Percentiles rank a stretch among this genome's conserved stretches.
Evolutionary conservation across 1,140 invertebrate species (phyloP).

Genomic region (Schmidtea mediterranea): DNA sequence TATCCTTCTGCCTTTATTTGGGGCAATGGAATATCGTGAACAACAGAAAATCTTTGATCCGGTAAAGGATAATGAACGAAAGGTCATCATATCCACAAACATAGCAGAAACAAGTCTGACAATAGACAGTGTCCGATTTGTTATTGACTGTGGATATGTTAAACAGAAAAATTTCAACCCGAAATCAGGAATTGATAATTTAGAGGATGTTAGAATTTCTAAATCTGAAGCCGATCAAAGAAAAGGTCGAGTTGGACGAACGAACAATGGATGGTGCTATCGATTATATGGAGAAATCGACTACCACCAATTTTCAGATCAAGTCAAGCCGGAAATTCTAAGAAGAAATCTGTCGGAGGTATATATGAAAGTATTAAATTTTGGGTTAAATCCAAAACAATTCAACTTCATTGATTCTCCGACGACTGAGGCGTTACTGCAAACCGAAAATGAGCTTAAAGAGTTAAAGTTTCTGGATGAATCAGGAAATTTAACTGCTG

Average conservation of each 20-base stretch:
- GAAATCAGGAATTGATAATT: constrained; percentile 65
- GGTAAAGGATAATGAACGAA: constrained; percentile 37
- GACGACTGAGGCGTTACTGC: too few species aligned
- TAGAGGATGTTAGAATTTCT: constrained; percentile 57
- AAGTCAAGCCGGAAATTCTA: too few species aligned
- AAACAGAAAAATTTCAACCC: constrained; percentile 33
- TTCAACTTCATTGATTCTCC: too few species aligned
- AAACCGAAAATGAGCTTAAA: too few species aligned
- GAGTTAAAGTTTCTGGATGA: too few species aligned
- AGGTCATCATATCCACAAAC: constrained; percentile 82
- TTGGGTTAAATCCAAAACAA: too few species aligned
- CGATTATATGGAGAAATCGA: constrained; percentile 38
- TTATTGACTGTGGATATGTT: constrained; percentile 62
- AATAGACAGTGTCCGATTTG: constrained; percentile 72
- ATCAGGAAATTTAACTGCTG: too few species aligned
- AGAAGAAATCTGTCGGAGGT: too few species aligned
- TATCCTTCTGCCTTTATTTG: constrained; percentile 76
- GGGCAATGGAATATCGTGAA: constrained; percentile 52
- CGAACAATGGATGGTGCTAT: constrained; percentile 65
- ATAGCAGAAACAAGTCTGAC: constrained; percentile 92
- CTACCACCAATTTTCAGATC: too few species aligned
- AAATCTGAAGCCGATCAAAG: constrained; percentile 78
- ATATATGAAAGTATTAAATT: too few species aligned
- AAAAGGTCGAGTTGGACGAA: constrained; percentile 62
- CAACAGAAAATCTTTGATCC: constrained; percentile 57